Evolutionary conservation across 1,140 invertebrate genomes (phyloP).

Genomic region (Araneus ventricosus): DNA sequence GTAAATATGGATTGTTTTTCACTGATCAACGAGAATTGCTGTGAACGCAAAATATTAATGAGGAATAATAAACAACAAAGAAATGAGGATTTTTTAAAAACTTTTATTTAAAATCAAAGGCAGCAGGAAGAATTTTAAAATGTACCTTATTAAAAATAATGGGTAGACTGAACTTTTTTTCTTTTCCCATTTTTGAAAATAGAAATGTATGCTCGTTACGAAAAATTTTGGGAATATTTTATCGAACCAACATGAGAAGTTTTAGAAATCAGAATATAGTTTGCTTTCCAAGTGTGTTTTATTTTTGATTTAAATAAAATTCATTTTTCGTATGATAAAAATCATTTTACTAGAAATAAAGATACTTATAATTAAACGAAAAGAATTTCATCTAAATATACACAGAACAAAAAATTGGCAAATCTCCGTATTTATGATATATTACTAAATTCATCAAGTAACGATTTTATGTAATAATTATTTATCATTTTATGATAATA

Average conservation of each 20-base stretch:
- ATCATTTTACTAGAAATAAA: too few species aligned
- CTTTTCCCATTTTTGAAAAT: not conserved
- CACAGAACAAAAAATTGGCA: too few species aligned
- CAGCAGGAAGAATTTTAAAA: not conserved
- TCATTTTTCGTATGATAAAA: too few species aligned
- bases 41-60: not conserved
- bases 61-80: not conserved
- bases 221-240: not conserved
- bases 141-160: conserved; percentile 46
- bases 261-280: too few species aligned
- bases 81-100: not conserved
- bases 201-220: not conserved
- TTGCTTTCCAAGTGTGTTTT: too few species aligned
- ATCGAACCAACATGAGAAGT: not conserved
- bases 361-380: too few species aligned
- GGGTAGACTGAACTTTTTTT: not conserved
- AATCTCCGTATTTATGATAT: too few species aligned
- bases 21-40: not conserved
- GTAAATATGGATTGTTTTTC: not conserved
- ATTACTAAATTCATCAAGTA: too few species aligned
- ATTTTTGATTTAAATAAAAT: too few species aligned
- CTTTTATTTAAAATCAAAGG: not conserved
- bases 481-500: too few species aligned
- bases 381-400: too few species aligned
- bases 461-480: too few species aligned